Base-by-base conservation (phyloP, 37 sponge, comb jelly and placozoan genomes). In the Halichondria panicea region DNA sequence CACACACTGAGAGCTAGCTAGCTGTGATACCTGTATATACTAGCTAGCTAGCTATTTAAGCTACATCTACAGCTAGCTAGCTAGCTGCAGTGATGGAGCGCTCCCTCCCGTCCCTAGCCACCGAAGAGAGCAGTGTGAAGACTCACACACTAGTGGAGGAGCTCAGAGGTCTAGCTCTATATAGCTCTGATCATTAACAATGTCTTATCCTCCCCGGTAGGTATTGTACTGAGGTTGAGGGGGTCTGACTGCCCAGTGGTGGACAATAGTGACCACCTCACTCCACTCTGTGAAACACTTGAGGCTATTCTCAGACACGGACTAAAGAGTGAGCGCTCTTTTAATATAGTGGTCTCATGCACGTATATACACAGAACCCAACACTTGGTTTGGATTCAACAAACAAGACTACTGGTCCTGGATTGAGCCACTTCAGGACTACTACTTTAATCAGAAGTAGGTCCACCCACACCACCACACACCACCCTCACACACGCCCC, bases 381-480 rank as follows among this genome's bases (percentile, higher is more conserved):
- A 81, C 43, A 86, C 91, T 0, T 70, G 84, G 71, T 86, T 86
- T 66, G 87, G 91, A 25, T 59, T 91, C 30, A 86, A 85, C 67
- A 81, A 62, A 24, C 82, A 86, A 37, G 87, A 86, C 62, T 91
- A 91, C 79, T 91, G 91, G 91, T 81, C 72, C 9, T 91, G 91
- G 91, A 86, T 91, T 41, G 79, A 86, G 48, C 72, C 77, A 50
- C 76, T 91, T 27, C 86, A 79, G 40, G 76, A 90, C 28, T 90
- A 90, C 69, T 81, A 84, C 77, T 71, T 76, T 45, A 72, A 74
- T 34, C 65, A 81, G 65, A 84, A 84, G 69, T 72, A 35, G 32
- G 72, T 31, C 7, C 38, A 28, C 56, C n/a, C n/a, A n/a, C n/a
- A n/a, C 15, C 31, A 7, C 39, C 34, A 4, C 65, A 31, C 3